Evolutionary conservation across 2,888 invertebrate species (phyloP).

Genomic region (Campaea margaritaria): DNA sequence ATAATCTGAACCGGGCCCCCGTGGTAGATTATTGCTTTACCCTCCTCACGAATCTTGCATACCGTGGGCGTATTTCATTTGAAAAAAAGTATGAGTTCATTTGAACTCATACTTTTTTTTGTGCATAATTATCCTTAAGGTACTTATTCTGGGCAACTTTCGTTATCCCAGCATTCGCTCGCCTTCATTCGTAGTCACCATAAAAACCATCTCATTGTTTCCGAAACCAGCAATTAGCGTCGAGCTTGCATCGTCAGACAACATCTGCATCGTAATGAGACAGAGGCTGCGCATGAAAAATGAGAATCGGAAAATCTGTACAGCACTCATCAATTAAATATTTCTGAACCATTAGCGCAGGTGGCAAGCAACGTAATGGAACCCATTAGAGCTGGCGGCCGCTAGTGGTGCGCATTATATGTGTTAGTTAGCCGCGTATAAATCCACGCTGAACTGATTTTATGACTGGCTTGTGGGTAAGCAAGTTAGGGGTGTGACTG

Average conservation of each 20-base stretch:
- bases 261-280: conserved; percentile 36
- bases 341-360: conserved; percentile 81
- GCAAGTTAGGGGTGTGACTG: background rate
- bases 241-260: conserved; percentile 20
- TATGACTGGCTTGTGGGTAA: conserved; percentile 15
- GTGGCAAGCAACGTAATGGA: conserved; percentile 79
- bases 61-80: too few species aligned
- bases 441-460: conserved; percentile 57
- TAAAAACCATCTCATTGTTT: conserved; percentile 10
- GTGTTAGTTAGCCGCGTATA: conserved; percentile 59
- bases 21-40: too few species aligned
- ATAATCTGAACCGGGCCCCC: too few species aligned
- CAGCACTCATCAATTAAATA: conserved; percentile 80
- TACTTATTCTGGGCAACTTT: too few species aligned
- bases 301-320: conserved; percentile 58
- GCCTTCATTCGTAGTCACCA: too few species aligned
- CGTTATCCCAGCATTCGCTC: too few species aligned
- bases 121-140: too few species aligned
- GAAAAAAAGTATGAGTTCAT: too few species aligned
- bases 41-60: too few species aligned
- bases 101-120: too few species aligned
- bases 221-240: conserved; percentile 37
- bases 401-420: conserved; percentile 58
- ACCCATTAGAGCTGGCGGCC: conserved; percentile 72
- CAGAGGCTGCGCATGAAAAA: conserved; percentile 32